Base-by-base conservation (phyloP, 2,113 vertebrate species). In the Callorhinus ursinus region DNA sequence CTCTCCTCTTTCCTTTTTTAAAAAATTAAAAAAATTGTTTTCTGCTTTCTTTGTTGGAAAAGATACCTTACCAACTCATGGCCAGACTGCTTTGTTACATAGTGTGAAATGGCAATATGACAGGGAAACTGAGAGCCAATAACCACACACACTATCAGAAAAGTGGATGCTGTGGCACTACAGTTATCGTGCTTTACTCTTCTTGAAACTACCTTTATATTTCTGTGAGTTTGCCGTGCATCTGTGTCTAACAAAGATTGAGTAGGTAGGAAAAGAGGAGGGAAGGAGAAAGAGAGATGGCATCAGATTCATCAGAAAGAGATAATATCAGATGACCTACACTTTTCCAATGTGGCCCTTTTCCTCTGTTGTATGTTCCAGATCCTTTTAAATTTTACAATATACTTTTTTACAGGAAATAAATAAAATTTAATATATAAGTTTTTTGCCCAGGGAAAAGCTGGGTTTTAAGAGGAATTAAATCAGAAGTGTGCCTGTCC, bases 281-380 rank as follows among this genome's bases (percentile, higher is more conserved):
- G 0, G 18, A 85, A 2, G 36, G 4, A 57, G 4, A 42, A 4
- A 15, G 19, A 74, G 0, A 19, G 9, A 76, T 39, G 15, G 11
- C 1, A 46, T n/a, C 18, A 42, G 3, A n/a, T 69, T n/a, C 16
- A 19, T 10, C 33, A 69, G 67, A 24, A 24, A 81, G 0, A 19
- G 9, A 76, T 53, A 12, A 21, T 0, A 28, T 31, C 15, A 42
- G 2, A 69, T n/a, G 24, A 36, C 6, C 26, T 61, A 16, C 33
- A n/a, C 5, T 61, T 16, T 72, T 33, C 28, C 1, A 18, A 22
- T 1, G 31, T 71, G 0, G 1, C 28, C 90, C n/a, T 18, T 86
- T 65, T 59, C 59, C 28, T 67, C 28, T 87, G 7, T 46, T 77
- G 49, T 21, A 79, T 81, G 31, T 77, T 53, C 9, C 31, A 49